A percentile compares a stretch with the other conserved stretches of the same genome.
Evolutionary conservation across 2,888 invertebrate species (phyloP).

Genomic region (Sycophila texana): DNA sequence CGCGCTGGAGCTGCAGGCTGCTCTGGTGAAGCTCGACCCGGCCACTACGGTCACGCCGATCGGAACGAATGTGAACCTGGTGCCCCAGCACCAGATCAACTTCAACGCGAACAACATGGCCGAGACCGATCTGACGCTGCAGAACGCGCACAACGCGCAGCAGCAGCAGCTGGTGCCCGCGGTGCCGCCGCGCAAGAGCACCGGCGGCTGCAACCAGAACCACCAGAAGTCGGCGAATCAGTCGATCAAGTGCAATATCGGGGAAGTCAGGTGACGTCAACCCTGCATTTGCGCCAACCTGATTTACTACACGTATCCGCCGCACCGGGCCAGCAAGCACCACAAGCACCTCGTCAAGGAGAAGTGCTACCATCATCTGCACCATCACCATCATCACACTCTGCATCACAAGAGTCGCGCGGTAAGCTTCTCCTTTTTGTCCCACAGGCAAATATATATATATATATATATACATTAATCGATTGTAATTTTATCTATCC

Average conservation of each 20-base stretch:
- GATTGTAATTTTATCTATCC: background rate
- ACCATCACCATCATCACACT: constrained; percentile 71
- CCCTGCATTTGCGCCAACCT: constrained; percentile 71
- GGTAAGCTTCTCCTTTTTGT: constrained; percentile 65
- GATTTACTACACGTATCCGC: constrained; percentile 74
- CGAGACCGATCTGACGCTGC: constrained; percentile 64
- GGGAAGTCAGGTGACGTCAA: constrained; percentile 74
- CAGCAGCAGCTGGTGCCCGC: constrained; percentile 41
- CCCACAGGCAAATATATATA: background rate
- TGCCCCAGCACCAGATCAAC: constrained; percentile 62
- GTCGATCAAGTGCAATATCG: constrained; percentile 62
- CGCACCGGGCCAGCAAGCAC: constrained; percentile 71
- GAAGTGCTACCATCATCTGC: constrained; percentile 70
- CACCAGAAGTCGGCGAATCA: constrained; percentile 57
- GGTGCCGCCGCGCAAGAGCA: constrained; percentile 12
- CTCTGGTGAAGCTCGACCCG: constrained; percentile 72
- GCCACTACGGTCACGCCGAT: constrained; percentile 74
- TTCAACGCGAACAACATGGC: constrained; percentile 62
- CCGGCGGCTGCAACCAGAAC: constrained; percentile 28
- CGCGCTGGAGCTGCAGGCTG: constrained; percentile 72
- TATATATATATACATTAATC: background rate
- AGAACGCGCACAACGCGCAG: constrained; percentile 55
- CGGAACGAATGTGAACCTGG: constrained; percentile 65
- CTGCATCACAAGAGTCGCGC: constrained; percentile 71
- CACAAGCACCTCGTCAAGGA: constrained; percentile 72